Evolutionary conservation across 2,888 invertebrate genomes (phyloP), one percentile per base, ranked within the genome.

Genomic region (Orthonychiurus folsomi): DNA sequence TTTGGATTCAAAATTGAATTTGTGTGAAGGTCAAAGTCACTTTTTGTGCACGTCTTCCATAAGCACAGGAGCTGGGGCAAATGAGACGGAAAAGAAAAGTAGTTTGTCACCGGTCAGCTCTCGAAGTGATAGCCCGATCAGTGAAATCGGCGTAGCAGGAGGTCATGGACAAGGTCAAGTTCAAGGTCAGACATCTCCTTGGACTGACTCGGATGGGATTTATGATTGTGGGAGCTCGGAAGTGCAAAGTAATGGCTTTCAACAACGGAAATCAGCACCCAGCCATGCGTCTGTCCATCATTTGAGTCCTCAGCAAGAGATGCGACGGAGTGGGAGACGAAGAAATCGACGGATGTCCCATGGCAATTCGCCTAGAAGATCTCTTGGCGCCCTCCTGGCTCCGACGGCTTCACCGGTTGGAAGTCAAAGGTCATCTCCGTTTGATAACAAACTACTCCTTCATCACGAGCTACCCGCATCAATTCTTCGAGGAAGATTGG

Each of bases 221-320:
- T 88, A 88, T 75, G 88, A 89, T 76, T 87, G 86, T 74, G 86
- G 87, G 2, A 87, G 87, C 75, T 86, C 87, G 3, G 88, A 88
- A 75, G 74, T 74, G 3, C 47, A 48, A 20, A 50, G n/a, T 26
- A 23, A 47, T 27, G 50, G 24, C 26, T 21, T 21, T 21, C n/a
- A 37, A 15, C 53, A 61, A 24, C 5, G 37, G 37, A 15, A 37
- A 15, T 9, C 5, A 37, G 15, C 5, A 37, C 5, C 15, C 47
- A 57, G 56, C 55, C 54, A 9, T 58, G 61, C 27, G 58, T 53
- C 3, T 54, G 28, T 60, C 50, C 63, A 64, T 60, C 63, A 66
- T 54, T 55, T 69, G 58, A 69, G 67, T 64, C 65, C 81, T 65
- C 82, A 82, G 73, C 82, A 84, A 74, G 85, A 85, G 75, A 81